Conservation (phyloP, 1,140 invertebrate species). For the Lasioglossum albipes region DNA sequence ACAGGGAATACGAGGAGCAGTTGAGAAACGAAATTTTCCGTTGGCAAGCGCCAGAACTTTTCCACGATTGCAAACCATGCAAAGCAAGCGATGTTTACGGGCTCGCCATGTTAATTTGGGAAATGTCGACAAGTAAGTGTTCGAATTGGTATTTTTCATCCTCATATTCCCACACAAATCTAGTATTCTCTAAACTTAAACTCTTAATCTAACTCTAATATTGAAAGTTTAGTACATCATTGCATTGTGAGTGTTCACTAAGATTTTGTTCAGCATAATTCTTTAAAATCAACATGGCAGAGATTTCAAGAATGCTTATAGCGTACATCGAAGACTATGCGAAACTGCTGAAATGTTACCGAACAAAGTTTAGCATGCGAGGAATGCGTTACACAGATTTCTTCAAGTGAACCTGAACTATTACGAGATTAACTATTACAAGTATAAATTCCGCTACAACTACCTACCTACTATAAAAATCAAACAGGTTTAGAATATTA, state of each 20-base stretch:
- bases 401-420: constrained; percentile 17
- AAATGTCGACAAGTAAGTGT: constrained; percentile 71
- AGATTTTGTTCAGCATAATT: too few relatives aligned
- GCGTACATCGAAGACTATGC: too few relatives aligned
- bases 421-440: constrained; percentile 19
- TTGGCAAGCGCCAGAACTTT: constrained; percentile 71
- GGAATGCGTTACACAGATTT: constrained; percentile 17
- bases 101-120: constrained; percentile 70
- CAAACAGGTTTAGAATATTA: constrained; percentile 29
- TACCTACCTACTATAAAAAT: constrained; percentile 5
- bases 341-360: neutral
- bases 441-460: constrained; percentile 7
- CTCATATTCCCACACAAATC: neutral
- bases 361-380: neutral
- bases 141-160: neutral
- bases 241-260: neutral
- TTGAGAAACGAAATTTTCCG: constrained; percentile 66
- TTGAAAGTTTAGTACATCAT: too few relatives aligned
- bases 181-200: too few relatives aligned
- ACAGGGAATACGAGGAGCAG: constrained; percentile 58
- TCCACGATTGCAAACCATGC: constrained; percentile 38
- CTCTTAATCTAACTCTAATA: too few relatives aligned
- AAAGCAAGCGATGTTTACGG: constrained; percentile 68
- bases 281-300: too few relatives aligned
- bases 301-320: neutral